These are phyloP conservation scores for Magallana gigas DNA, from an alignment of 1,140 invertebrate genomes.

Conservation along the genomic window DNA sequence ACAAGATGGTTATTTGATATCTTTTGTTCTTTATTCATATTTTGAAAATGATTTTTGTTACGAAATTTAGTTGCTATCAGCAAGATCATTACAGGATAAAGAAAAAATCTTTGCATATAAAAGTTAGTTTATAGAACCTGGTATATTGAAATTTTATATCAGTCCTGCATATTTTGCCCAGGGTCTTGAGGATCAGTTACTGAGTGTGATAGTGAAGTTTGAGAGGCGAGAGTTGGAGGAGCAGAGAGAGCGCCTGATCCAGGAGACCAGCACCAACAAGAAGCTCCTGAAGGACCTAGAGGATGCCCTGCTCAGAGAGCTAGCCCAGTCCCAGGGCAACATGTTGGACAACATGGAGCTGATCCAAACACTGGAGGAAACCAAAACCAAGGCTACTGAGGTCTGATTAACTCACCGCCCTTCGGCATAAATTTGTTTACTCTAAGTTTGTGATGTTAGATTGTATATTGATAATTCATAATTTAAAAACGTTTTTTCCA, in stretches of 20 bases:
- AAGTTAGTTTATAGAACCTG: too few species aligned
- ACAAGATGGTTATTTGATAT: too few species aligned
- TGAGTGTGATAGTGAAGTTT: conserved; percentile 91
- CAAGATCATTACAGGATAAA: too few species aligned
- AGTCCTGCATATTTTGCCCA: conserved; percentile 67
- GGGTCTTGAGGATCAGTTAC: conserved; percentile 92
- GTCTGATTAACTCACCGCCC: conserved; percentile 54
- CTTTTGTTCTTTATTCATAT: too few species aligned
- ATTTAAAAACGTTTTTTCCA: too few species aligned
- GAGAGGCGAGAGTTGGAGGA: conserved; percentile 83
- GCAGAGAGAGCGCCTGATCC: conserved; percentile 86
- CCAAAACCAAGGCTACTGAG: conserved; percentile 90
- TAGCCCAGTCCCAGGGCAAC: conserved; percentile 91
- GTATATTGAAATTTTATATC: too few species aligned
- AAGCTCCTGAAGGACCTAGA: conserved; percentile 89
- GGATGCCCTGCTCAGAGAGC: conserved; percentile 88
- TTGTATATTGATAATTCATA: too few species aligned
- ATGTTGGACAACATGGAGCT: conserved; percentile 94
- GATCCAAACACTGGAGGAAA: conserved; percentile 91
- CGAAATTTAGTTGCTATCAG: too few species aligned
- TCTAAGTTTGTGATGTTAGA: too few species aligned
- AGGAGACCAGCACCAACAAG: conserved; percentile 92
- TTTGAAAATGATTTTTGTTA: too few species aligned
- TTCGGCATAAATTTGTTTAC: neutral
- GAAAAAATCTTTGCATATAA: too few species aligned